Evolutionary conservation across 2,113 vertebrate species (phyloP).

Genomic region (Tretioscincus oriximinensis): DNA sequence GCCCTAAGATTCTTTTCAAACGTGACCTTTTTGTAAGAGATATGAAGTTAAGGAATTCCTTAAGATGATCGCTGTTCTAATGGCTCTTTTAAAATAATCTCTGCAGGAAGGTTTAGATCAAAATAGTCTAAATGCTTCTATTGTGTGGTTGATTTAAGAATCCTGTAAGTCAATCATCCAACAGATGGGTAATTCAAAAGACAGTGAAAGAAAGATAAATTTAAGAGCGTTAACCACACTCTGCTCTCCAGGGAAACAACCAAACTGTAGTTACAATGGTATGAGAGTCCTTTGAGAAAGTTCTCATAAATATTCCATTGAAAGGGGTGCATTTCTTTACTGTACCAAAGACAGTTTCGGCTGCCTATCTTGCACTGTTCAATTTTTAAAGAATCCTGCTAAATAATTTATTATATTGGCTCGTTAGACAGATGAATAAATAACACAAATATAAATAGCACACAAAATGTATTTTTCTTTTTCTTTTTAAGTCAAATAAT

Average conservation of each 20-base stretch:
- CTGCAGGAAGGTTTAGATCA: background rate
- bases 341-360: background rate
- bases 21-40: background rate
- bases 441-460: background rate
- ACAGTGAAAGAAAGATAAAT: background rate
- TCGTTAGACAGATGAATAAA: conserved; percentile 9
- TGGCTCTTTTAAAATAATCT: background rate
- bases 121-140: background rate
- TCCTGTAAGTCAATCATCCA: background rate
- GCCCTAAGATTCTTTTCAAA: background rate
- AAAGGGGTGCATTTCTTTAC: background rate
- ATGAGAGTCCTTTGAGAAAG: background rate
- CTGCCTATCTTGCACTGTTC: background rate
- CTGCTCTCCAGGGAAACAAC: background rate
- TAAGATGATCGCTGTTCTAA: background rate
- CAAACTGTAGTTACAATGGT: conserved; percentile 8
- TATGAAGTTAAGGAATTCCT: background rate
- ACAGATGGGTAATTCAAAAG: background rate
- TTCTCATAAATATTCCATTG: conserved; percentile 14
- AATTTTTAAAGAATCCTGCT: background rate
- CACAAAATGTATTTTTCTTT: background rate
- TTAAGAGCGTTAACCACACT: background rate
- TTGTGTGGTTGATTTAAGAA: conserved; percentile 1
- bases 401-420: conserved; percentile 37
- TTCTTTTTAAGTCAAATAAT: background rate